A percentile compares a stretch with the other conserved stretches of the same genome.
Evolutionary conservation across 2,113 vertebrate genomes (phyloP).

Genomic region (Girardinichthys multiradiatus): DNA sequence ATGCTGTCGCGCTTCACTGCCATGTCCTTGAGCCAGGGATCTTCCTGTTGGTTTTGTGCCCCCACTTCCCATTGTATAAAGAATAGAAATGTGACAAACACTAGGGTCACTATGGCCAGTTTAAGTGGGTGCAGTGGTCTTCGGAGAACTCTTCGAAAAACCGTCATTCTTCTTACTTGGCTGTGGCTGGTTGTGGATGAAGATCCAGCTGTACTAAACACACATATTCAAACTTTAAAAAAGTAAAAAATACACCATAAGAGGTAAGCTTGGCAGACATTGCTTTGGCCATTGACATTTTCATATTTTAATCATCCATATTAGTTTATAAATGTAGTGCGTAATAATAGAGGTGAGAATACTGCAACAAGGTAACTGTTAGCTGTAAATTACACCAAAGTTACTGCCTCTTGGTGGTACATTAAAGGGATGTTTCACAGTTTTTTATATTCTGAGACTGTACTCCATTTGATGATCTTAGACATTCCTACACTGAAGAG

Average conservation of each 20-base stretch:
- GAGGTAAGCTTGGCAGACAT: not conserved
- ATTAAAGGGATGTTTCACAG: too few relatives aligned
- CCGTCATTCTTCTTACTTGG: conserved; percentile 82
- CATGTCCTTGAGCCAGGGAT: conserved; percentile 84
- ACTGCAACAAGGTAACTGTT: not conserved
- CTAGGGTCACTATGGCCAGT: conserved; percentile 83
- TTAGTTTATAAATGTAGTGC: not conserved
- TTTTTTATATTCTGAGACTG: too few relatives aligned
- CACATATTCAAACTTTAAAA: conserved; percentile 19
- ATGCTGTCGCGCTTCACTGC: conserved; percentile 87
- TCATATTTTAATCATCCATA: too few relatives aligned
- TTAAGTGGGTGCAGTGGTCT: conserved; percentile 87
- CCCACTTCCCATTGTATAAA: conserved; percentile 97
- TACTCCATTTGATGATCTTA: too few relatives aligned
- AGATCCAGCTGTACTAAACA: conserved; percentile 53
- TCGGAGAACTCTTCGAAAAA: conserved; percentile 82
- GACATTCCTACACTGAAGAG: too few relatives aligned
- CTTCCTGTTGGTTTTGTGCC: conserved; percentile 84
- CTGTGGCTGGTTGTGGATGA: conserved; percentile 37
- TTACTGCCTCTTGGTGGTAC: not conserved
- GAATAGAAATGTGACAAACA: conserved; percentile 92
- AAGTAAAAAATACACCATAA: not conserved
- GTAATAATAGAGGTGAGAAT: not conserved
- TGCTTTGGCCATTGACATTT: too few relatives aligned
- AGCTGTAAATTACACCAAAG: too few relatives aligned